Percentiles rank a stretch among this genome's conserved stretches.
Conservation (phyloP, 2,888 invertebrate species). For the Drepanosiphum platanoidis region DNA sequence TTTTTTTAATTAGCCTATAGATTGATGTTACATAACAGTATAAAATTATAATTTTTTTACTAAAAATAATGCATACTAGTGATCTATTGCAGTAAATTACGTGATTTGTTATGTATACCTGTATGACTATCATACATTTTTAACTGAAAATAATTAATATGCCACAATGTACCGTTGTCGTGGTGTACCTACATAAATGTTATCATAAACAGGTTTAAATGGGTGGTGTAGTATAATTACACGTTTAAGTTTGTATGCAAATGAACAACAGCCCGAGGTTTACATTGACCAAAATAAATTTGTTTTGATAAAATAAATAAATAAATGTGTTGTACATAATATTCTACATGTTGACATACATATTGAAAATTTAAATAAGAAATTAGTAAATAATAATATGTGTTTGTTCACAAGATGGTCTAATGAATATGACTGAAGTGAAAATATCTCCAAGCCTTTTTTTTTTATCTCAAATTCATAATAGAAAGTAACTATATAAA, state of each 20-base stretch:
- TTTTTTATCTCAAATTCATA: not conserved
- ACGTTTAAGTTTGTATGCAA: not conserved
- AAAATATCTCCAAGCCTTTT: not conserved
- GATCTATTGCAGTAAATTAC: not conserved
- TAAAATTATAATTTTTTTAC: not conserved
- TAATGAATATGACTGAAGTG: not conserved
- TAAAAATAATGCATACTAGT: not conserved
- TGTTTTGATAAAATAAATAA: too few species aligned
- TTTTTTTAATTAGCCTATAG: not conserved
- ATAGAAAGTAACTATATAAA: too few species aligned
- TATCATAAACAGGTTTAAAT: constrained; percentile 44
- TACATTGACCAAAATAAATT: not conserved
- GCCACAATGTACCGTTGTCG: not conserved
- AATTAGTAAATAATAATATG: too few species aligned
- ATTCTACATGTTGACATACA: not conserved
- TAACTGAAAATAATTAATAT: not conserved
- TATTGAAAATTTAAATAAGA: not conserved
- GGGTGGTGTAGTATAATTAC: not conserved
- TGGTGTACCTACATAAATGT: not conserved
- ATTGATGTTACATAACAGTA: not conserved
- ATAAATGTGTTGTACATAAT: not conserved
- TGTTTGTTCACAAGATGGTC: not conserved
- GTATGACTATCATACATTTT: not conserved
- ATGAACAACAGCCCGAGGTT: not conserved
- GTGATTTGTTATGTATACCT: too few species aligned